Percentiles rank a stretch among this genome's conserved stretches.
Conservation (phyloP, 2,797 vertebrate genomes). For the Lateolabrax maculatus region DNA sequence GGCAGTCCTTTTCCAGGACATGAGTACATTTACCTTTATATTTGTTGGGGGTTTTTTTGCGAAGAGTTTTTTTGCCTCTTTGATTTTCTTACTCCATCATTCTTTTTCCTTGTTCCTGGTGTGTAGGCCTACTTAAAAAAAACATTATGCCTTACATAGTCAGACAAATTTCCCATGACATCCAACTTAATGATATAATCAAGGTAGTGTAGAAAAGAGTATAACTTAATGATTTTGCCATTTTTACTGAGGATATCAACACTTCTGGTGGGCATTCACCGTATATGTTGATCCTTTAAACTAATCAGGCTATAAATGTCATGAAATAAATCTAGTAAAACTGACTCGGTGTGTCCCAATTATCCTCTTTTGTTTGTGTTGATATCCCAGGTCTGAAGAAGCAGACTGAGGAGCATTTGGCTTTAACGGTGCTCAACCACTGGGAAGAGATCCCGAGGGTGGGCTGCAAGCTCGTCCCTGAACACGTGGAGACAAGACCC, state of each 20-base stretch:
- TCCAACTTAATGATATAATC: not conserved
- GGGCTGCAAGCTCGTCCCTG: conserved; percentile 93
- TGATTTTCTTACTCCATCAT: not conserved
- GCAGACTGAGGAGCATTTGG: conserved; percentile 94
- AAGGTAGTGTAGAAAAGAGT: not conserved
- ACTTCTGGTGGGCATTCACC: not conserved
- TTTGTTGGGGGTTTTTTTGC: no score
- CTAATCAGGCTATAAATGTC: no score
- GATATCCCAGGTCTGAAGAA: conserved; percentile 90
- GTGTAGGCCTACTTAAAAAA: not conserved
- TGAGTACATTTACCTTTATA: not conserved
- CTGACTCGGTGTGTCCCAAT: not conserved
- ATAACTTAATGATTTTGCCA: not conserved
- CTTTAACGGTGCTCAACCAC: conserved; percentile 90
- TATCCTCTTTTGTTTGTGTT: not conserved
- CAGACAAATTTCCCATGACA: not conserved
- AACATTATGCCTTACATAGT: not conserved
- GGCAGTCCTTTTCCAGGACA: not conserved
- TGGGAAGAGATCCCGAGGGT: conserved; percentile 95
- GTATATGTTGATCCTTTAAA: not conserved
- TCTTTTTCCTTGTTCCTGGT: not conserved
- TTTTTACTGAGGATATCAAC: not conserved
- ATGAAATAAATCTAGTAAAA: no score
- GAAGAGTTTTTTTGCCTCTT: not conserved
- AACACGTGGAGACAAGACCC: conserved; percentile 95